phyloP scores from a whole-genome alignment of 92 coral and sea anemone genomes.

The Umimayanthus kanabou region DNA sequence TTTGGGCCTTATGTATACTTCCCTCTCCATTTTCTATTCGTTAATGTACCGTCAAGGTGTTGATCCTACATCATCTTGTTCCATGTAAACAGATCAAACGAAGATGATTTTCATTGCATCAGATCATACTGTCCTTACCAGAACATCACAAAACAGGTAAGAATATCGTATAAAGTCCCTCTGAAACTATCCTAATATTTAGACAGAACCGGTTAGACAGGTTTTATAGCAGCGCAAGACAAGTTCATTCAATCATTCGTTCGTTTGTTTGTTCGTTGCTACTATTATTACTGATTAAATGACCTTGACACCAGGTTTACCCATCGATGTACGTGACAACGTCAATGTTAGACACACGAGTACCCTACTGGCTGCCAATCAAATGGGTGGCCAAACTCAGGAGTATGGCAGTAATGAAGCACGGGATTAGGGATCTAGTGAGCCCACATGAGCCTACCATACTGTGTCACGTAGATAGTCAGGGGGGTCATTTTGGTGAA shows the following conservation, averaged over 20 bases:
- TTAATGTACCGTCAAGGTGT: no score
- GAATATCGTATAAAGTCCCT: no score
- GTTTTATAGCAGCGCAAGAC: no score
- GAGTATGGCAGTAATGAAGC: conserved; percentile 24
- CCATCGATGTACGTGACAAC: conserved; percentile 81
- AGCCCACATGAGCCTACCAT: conserved; percentile 43
- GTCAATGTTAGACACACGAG: conserved; percentile 84
- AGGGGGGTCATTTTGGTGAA: conserved; percentile 91
- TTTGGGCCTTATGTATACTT: no score
- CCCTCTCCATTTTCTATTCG: no score
- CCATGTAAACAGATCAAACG: conserved; percentile 50
- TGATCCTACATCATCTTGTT: neutral
- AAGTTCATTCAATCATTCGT: no score
- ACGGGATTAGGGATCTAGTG: conserved; percentile 9
- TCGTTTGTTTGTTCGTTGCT: neutral
- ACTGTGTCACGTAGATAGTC: conserved; percentile 76
- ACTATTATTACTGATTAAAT: neutral
- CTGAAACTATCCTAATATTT: no score
- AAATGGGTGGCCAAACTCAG: conserved; percentile 90
- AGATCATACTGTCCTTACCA: conserved; percentile 92
- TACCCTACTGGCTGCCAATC: conserved; percentile 95
- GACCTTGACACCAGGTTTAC: conserved; percentile 56
- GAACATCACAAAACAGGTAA: conserved; percentile 66
- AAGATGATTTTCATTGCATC: conserved; percentile 75
- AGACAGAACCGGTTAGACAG: no score